Evolutionary conservation across 2,888 invertebrate genomes (phyloP).

Genomic region (Nineta flava): DNA sequence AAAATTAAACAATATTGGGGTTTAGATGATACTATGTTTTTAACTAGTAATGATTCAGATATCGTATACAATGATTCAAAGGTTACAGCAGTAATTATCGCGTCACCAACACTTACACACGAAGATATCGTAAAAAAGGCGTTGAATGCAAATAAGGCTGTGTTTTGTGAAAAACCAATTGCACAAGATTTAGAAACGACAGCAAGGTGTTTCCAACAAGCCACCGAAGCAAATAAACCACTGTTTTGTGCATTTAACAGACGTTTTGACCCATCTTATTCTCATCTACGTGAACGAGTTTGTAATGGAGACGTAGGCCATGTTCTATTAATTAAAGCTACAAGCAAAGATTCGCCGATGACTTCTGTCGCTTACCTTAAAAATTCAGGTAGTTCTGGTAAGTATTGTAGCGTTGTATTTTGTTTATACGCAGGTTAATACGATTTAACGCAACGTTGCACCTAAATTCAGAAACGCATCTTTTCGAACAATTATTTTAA

Average conservation of each 20-base stretch:
- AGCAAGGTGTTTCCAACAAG: conserved; percentile 38
- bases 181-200: conserved; percentile 37
- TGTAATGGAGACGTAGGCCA: conserved; percentile 42
- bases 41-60: conserved; percentile 32
- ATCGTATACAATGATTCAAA: conserved; percentile 35
- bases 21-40: conserved; percentile 28
- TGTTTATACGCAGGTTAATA: too few relatives aligned
- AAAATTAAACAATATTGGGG: conserved; percentile 34
- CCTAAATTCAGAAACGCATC: too few relatives aligned
- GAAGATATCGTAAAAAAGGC: conserved; percentile 36
- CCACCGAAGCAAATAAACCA: conserved; percentile 34
- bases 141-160: conserved; percentile 38
- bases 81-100: conserved; percentile 34
- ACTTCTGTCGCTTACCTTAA: conserved; percentile 43
- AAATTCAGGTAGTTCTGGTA: conserved; percentile 34
- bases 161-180: conserved; percentile 56
- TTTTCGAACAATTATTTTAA: too few relatives aligned
- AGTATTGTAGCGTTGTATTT: too few relatives aligned
- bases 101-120: conserved; percentile 42
- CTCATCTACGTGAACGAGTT: conserved; percentile 31
- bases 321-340: conserved; percentile 43
- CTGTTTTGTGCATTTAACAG: conserved; percentile 50
- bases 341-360: conserved; percentile 47
- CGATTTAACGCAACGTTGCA: too few relatives aligned
- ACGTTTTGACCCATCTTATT: conserved; percentile 47